A percentile compares a stretch with the other conserved stretches of the same genome.
Evolutionary conservation across 2,888 invertebrate genomes (phyloP).

Genomic region (Camptogramma bilineatum): DNA sequence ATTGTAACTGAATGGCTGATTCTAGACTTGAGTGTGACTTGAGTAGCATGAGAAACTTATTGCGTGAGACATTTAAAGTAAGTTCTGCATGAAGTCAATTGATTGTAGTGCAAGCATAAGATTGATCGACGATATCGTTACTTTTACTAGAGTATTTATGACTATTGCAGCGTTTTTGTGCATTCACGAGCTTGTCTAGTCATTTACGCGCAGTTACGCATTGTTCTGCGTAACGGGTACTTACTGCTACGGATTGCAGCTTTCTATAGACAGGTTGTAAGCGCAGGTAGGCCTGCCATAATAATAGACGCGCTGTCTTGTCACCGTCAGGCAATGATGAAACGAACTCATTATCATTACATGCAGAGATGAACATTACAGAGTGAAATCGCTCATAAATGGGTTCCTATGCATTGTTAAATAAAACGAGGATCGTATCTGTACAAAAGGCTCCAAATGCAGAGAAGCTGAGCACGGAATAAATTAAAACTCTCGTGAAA

Average conservation of each 20-base stretch:
- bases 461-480: constrained; percentile 50
- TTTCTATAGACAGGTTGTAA: constrained; percentile 42
- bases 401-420: constrained; percentile 37
- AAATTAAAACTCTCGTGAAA: constrained; percentile 50
- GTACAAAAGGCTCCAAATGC: constrained; percentile 35
- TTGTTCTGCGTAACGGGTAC: constrained; percentile 36
- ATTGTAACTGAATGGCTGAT: constrained; percentile 26
- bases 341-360: constrained; percentile 53
- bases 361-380: constrained; percentile 51
- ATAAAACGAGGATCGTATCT: constrained; percentile 37
- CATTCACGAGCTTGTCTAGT: constrained; percentile 13
- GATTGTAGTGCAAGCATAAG: constrained; percentile 5
- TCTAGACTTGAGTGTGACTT: not conserved
- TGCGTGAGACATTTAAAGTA: constrained; percentile 1
- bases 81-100: constrained; percentile 2
- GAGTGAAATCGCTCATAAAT: constrained; percentile 44
- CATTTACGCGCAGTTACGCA: constrained; percentile 30
- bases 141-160: constrained; percentile 8
- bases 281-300: constrained; percentile 42
- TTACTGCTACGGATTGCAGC: constrained; percentile 31
- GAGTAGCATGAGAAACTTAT: constrained; percentile 9
- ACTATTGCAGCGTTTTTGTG: constrained; percentile 20
- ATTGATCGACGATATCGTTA: constrained; percentile 17
- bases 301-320: constrained; percentile 46
- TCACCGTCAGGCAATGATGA: constrained; percentile 48